Base-by-base conservation (phyloP, 2,113 vertebrate species). In the Periophthalmodon schlosseri region DNA sequence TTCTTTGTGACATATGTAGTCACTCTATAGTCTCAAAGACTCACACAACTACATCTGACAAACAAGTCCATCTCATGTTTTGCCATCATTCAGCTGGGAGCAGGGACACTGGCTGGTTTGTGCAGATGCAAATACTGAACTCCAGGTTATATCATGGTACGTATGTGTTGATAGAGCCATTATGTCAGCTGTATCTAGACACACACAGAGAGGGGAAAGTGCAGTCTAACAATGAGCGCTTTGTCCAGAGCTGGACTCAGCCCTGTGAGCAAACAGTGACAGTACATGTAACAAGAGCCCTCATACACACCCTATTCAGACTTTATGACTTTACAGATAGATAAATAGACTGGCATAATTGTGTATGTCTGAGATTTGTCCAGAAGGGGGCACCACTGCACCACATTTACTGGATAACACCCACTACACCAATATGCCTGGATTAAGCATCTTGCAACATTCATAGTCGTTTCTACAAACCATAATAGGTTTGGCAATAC, bases 381-480 rank as follows among this genome's bases (percentile, higher is more conserved):
- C 92, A 90, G 76, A 36, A 91, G 92, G 86, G 82, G 92, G 90
- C 90, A 81, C 61, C 47, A 47, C 63, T 65, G 76, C 86, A 90
- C 82, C 86, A 73, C 63, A 83, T 65, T 63, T 28, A 44, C 49
- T 46, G 2, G 11, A 44, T 11, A 20, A 67, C 6, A 56, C 18
- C 54, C 9, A 70, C 58, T 44, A 24, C 12, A 28, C 11, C 57
- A 34, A 61, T 15, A 16, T 65, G 15, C 6, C 0, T 24, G 21
- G 11, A 50, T 71, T 10, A 23, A 13, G 52, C 5, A 33, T 7
- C 15, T 74, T 11, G 20, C 16, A 28, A 5, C 68, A 52, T 2
- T 15, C 8, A 69, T 12, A 57, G 12, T 12, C 23, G 18, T n/a
- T 66, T n/a, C 20, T 11, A 18, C 24, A 33, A 36, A 65, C 28